Evolutionary conservation across 2,113 vertebrate species (phyloP), one percentile per base, ranked within the genome.

Genomic region (Thalassarche chlororhynchos): DNA sequence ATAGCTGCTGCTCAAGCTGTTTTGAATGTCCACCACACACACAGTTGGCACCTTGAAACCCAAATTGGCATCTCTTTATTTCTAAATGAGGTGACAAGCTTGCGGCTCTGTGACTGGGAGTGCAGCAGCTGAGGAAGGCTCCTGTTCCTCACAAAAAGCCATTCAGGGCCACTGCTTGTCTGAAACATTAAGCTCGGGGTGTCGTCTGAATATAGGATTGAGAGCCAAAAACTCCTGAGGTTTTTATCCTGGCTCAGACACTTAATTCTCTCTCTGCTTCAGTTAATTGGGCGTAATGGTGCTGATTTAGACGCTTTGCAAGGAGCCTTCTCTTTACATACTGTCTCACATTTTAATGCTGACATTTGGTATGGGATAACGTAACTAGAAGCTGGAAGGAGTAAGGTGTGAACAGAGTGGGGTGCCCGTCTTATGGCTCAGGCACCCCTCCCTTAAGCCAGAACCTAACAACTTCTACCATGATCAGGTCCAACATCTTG

Each of bases 241-340:
- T 83, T 96, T 96, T 94, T 85, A 74, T 91, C 89, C 84, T 95
- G 77, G 57, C 58, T 97, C 61, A 85, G 81, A 46, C 74, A 46
- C 60, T 90, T 89, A 79, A 82, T 80, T 91, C n/a, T 88, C 14
- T 68, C 74, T 84, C 40, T 92, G 28, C 40, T 75, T 89, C 52
- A 62, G 8, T 89, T 91, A 85, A 74, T 3, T 94, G 46, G 26
- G 17, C 2, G 28, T 31, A 54, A 62, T 66, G 23, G 46, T 87
- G 58, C 74, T 91, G 70, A 58, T 89, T 65, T 57, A 87, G 54
- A 75, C 0, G 2, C 40, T 79, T 96, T 87, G 52, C 28, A 42
- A 52, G 58, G 38, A 89, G 19, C 19, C 40, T 89, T 65, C 52
- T 84, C 86, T 64, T 89, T 72, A 31, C 26, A 42, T 23, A 28